Conservation (phyloP, 2,888 invertebrate genomes). For the Listrodromus nycthemerus region DNA sequence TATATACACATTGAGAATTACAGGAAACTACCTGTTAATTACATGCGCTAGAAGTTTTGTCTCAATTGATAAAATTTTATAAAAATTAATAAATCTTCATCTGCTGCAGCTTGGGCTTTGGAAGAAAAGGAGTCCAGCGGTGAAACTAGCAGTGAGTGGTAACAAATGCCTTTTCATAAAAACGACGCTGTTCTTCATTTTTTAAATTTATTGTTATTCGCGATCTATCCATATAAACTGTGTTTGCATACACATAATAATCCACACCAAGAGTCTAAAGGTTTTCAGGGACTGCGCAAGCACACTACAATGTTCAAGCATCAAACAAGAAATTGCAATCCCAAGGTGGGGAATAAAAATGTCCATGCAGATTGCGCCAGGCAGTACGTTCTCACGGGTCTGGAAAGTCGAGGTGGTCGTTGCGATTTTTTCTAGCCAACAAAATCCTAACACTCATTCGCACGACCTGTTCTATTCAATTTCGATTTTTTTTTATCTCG, state of each 20-base stretch:
- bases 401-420: constrained; percentile 45
- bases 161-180: neutral
- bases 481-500: neutral
- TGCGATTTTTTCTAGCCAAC: constrained; percentile 53
- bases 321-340: constrained; percentile 57
- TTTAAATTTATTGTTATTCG: neutral
- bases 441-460: constrained; percentile 40
- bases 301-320: constrained; percentile 49
- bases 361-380: constrained; percentile 55
- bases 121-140: neutral
- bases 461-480: neutral
- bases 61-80: too few relatives aligned
- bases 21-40: too few relatives aligned
- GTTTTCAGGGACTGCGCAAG: constrained; percentile 58
- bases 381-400: constrained; percentile 66
- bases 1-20: too few relatives aligned
- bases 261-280: neutral
- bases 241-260: neutral
- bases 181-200: neutral
- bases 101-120: neutral
- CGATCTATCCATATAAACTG: neutral
- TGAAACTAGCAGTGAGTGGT: neutral
- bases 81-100: too few relatives aligned
- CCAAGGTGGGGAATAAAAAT: constrained; percentile 63
- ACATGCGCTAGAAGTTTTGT: too few relatives aligned